Evolutionary conservation across 2,797 vertebrate genomes (phyloP), one percentile per base, ranked within the genome.

Genomic region (Merluccius polli): DNA sequence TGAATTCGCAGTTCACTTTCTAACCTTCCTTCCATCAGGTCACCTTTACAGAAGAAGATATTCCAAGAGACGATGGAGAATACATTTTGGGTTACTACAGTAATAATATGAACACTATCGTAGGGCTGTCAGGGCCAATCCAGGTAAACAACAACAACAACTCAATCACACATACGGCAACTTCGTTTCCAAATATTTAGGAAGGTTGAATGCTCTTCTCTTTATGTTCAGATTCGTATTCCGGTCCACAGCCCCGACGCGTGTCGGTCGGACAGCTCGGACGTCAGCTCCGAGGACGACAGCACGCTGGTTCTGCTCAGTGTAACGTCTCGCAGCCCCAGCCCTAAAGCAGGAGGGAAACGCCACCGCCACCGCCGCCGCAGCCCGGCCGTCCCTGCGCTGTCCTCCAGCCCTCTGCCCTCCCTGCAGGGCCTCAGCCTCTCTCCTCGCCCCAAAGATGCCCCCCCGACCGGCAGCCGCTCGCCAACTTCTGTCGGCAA

Each of bases 31-130:
- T 71, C 41, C 59, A 6, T 24, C 84, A 99, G 98, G 95, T 98
- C 82, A 90, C 90, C 2, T 98, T 99, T 88, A 85, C 94, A 7
- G 97, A 98, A 82, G 98, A 99, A 79, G 95, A 95, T 0, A 84
- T 99, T 77, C 98, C 98, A 0, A 95, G 95, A 86, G 96, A 95
- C 29, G 95, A 95, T 0, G 95, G 96, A 36, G 95, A 98, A 83
- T 98, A 97, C 87, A 95, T 98, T 77, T 92, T 99, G 0, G 96
- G 95, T 38, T 99, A 96, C 89, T 98, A 97, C 81, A 98, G 98
- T 88, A 94, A 96, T 85, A 95, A 90, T 65, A 95, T 92, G 85
- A 96, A 93, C 89, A 96, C 92, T 82, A 95, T 99, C 0, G 95
- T 96, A 27, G 97, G 96, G 0, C 81, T 99, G 84, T 97, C 96